Percentiles rank a stretch among this genome's conserved stretches.
Conservation (phyloP, 2,888 invertebrate genomes). For the Callinectes sapidus region DNA sequence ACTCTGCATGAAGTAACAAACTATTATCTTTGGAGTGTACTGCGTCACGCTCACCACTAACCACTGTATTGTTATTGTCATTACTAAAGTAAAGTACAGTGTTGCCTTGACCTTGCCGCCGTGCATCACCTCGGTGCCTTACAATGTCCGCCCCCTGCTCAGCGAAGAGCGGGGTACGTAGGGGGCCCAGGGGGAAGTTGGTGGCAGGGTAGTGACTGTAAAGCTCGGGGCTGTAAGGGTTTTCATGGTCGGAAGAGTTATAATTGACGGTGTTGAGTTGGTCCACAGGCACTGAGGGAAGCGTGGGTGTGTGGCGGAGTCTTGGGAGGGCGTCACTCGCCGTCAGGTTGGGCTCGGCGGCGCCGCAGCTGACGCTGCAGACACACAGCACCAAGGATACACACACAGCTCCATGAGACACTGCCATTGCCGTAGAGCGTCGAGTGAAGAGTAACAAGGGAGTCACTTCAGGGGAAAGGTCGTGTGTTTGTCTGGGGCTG, state of each 20-base stretch:
- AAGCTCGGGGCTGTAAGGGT: not conserved
- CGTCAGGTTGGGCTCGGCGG: not conserved
- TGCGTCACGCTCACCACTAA: not conserved
- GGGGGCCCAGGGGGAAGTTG: not conserved
- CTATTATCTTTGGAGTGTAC: not conserved
- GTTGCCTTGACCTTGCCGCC: not conserved
- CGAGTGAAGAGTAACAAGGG: not conserved
- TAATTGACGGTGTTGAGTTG: not conserved
- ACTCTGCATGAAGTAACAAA: not conserved
- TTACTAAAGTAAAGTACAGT: not conserved
- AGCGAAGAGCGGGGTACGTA: not conserved
- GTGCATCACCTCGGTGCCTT: not conserved
- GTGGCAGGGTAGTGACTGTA: not conserved
- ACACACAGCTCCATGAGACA: not conserved
- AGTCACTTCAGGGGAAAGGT: not conserved
- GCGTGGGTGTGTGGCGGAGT: not conserved
- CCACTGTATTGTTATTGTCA: not conserved
- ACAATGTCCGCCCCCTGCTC: not conserved
- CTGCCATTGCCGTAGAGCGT: not conserved
- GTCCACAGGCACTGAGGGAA: not conserved
- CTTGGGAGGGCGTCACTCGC: not conserved
- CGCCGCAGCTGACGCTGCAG: not conserved
- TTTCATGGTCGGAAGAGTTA: not conserved
- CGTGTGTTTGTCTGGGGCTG: not conserved
- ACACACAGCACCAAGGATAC: conserved; percentile 22